These are phyloP conservation scores for Meandrina meandrites DNA, from an alignment of 92 coral and sea anemone species.

Conservation along the genomic window DNA sequence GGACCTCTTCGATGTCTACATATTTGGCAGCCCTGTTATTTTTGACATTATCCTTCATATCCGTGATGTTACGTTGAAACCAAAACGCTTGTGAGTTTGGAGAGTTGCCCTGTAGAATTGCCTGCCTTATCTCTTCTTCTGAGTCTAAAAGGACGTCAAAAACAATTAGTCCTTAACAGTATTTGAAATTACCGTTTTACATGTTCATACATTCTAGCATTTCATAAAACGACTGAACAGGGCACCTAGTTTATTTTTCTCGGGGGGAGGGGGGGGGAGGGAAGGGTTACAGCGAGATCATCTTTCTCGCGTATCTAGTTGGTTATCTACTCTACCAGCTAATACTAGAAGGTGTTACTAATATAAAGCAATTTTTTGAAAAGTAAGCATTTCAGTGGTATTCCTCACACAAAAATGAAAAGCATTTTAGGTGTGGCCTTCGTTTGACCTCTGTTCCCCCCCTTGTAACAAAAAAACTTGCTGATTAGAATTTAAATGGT, in stretches of 20 bases:
- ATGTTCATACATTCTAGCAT: not conserved
- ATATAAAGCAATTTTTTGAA: not conserved
- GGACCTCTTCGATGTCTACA: slow-evolving; percentile 70
- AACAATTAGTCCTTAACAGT: not conserved
- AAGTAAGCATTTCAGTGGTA: not conserved
- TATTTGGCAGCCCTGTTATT: slow-evolving; percentile 67
- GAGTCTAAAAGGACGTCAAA: not conserved
- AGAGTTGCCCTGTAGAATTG: slow-evolving; percentile 50
- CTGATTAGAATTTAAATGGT: too few relatives aligned
- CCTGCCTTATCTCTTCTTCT: slow-evolving; percentile 67
- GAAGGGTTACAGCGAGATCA: not conserved
- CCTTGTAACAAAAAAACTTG: too few relatives aligned
- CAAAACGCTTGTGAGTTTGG: slow-evolving; percentile 70
- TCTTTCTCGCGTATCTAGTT: not conserved
- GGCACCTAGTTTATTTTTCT: not conserved
- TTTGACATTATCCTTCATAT: slow-evolving; percentile 64
- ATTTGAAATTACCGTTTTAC: not conserved
- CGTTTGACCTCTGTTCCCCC: too few relatives aligned
- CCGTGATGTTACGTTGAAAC: slow-evolving; percentile 80
- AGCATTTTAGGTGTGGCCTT: not conserved
- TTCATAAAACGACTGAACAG: too few relatives aligned
- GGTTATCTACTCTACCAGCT: not conserved
- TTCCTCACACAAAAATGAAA: not conserved
- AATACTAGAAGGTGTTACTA: not conserved
- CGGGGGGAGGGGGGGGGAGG: not conserved